phyloP scores from a whole-genome alignment of 2,888 invertebrate genomes.

The Drepanosiphum platanoidis region DNA sequence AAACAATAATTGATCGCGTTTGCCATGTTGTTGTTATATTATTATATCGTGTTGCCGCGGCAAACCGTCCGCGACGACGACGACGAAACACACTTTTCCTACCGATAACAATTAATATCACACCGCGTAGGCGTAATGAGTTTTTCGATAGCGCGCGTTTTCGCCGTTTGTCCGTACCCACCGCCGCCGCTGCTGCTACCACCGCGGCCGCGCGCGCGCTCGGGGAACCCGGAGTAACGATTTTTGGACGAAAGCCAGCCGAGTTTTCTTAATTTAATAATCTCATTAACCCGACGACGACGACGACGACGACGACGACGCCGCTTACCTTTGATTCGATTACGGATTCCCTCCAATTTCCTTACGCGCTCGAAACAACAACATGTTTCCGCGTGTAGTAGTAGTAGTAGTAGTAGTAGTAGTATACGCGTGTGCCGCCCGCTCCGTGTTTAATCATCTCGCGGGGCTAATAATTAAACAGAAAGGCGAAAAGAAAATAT shows the following conservation, averaged over 20 bases:
- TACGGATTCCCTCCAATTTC: not conserved
- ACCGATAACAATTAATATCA: not conserved
- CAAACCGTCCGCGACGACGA: no score
- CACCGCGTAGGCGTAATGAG: not conserved
- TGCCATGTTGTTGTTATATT: no score
- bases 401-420: no score
- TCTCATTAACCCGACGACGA: not conserved
- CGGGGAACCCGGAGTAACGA: not conserved
- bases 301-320: no score
- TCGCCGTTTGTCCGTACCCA: no score
- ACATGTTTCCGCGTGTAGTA: not conserved
- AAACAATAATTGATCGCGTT: no score
- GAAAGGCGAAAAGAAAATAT: no score
- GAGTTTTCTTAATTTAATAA: conserved; percentile 31
- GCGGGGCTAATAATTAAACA: not conserved
- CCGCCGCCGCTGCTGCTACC: no score
- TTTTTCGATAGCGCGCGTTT: not conserved
- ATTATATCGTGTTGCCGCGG: no score
- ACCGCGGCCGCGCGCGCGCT: no score
- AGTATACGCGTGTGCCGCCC: not conserved
- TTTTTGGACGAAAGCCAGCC: conserved; percentile 14
- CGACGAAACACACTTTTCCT: not conserved
- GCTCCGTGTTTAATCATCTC: not conserved
- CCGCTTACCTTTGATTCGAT: conserved; percentile 10
- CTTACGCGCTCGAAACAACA: not conserved